Evolutionary conservation across 1,140 invertebrate genomes (phyloP), one percentile per base, ranked within the genome.

Genomic region (Pteromalus puparum): DNA sequence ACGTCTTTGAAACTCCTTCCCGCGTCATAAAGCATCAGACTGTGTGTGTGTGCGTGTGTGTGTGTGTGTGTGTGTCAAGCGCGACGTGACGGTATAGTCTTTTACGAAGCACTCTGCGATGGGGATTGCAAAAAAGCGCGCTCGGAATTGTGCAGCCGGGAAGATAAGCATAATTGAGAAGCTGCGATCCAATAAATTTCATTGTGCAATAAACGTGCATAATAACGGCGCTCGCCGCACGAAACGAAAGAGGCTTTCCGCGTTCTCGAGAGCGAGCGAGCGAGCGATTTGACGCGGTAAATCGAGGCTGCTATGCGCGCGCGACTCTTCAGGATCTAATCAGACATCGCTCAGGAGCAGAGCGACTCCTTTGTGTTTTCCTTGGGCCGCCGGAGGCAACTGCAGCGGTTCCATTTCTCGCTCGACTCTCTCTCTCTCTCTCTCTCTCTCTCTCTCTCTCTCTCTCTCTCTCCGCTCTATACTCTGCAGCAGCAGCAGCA

Each of bases 271-370:
- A 28, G 67, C 6, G 28, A 13, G 28, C 7, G 18, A 18, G 61
- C n/a, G 70, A 7, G 70, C 67, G 72, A 74, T 74, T 74, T 74
- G 21, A n/a, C 34, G 26, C 28, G 21, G 72, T 28, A 28, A 76
- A 76, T 76, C 74, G 79, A 48, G 38, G 65, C 26, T 38, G 72
- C 67, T n/a, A 26, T 4, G 18, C 38, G 53, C 38, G 53, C 67
- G 79, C 24, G 72, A n/a, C 72, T 74, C 72, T 13, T 70, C 77
- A 21, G 67, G n/a, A 81, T 46, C 65, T 81, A 81, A 81, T 70
- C 79, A 72, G 79, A 48, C 79, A 72, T 81, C 79, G 79, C 77
- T 67, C 77, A 65, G 74, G 21, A 76, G 30, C 74, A n/a, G 42
- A 76, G 24, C 28, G 21, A 18, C 67, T 70, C 67, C 48, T 65